Conservation (phyloP, 1,140 invertebrate species). For the Argopecten irradians region DNA sequence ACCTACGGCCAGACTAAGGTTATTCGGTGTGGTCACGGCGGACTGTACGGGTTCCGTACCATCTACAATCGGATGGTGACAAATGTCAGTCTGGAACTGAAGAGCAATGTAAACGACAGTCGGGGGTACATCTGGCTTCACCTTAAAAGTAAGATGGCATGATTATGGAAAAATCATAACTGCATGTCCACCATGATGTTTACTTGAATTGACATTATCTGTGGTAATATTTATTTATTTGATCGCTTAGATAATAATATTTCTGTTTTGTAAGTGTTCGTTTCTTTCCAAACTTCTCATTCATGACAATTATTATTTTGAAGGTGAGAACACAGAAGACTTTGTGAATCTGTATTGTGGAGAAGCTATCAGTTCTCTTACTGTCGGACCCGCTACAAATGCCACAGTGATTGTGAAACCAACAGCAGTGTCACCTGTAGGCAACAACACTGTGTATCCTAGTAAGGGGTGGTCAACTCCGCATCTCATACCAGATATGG, state of each 20-base stretch:
- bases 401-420: not conserved
- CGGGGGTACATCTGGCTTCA: slow-evolving; percentile 59
- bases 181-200: too few species aligned
- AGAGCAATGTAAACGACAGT: slow-evolving; percentile 47
- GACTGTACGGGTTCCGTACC: slow-evolving; percentile 62
- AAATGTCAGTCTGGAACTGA: slow-evolving; percentile 59
- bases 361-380: slow-evolving; percentile 38
- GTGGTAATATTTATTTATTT: too few species aligned
- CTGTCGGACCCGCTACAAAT: slow-evolving; percentile 36
- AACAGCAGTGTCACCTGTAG: not conserved
- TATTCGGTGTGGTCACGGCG: slow-evolving; percentile 58
- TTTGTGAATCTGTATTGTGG: slow-evolving; percentile 60
- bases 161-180: too few species aligned
- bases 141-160: slow-evolving; percentile 49
- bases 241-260: too few species aligned
- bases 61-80: slow-evolving; percentile 58
- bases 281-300: too few species aligned
- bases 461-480: slow-evolving; percentile 24
- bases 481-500: slow-evolving; percentile 52
- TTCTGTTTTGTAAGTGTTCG: too few species aligned
- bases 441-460: not conserved
- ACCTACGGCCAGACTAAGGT: slow-evolving; percentile 39
- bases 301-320: slow-evolving; percentile 24
- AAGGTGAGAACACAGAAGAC: slow-evolving; percentile 60
- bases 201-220: too few species aligned